Base-by-base conservation (phyloP, 2,113 vertebrate genomes). In the Pontoporia blainvillei region DNA sequence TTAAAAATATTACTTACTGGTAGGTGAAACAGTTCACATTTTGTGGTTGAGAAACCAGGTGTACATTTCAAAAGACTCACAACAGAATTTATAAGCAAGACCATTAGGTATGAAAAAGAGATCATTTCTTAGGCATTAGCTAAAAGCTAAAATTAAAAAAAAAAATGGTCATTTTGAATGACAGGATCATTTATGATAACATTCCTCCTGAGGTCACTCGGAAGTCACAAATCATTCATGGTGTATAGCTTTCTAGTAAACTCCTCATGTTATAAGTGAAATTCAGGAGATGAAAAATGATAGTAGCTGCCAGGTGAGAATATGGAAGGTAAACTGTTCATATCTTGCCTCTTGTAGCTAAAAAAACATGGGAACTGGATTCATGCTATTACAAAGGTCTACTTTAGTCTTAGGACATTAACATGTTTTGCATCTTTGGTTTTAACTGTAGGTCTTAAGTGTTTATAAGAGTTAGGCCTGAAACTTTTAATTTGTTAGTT, bases 131-230 rank as follows among this genome's bases (percentile, higher is more conserved):
- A 66, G 86, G 82, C 59, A 93, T 96, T 96, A 95, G 49, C 67
- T 94, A 90, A 90, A 97, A 95, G 94, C 66, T 72, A 81, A 95
- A 98, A 96, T 87, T 88, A 49, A 91, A 91, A 96, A 91, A 91
- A 96, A 92, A 87, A 82, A 71, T 86, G 73, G 82, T 86, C 85
- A 89, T 86, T 92, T 83, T 97, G 95, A 97, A 90, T 97, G 92
- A 96, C 57, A 85, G 87, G 76, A 88, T 90, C 86, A 89, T 97
- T 94, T 94, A 81, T 96, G 92, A 73, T 71, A 92, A 83, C 78
- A 78, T 92, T 96, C 25, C 54, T 59, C 59, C 27, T 23, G 66
- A 88, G 91, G 88, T 95, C 81, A 92, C 36, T 69, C 54, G 73
- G 49, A 96, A 96, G 72, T 61, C 54, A 94, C 76, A 95, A 78